Evolutionary conservation across 2,888 invertebrate genomes (phyloP).

Genomic region (Ectropis crepuscularia): DNA sequence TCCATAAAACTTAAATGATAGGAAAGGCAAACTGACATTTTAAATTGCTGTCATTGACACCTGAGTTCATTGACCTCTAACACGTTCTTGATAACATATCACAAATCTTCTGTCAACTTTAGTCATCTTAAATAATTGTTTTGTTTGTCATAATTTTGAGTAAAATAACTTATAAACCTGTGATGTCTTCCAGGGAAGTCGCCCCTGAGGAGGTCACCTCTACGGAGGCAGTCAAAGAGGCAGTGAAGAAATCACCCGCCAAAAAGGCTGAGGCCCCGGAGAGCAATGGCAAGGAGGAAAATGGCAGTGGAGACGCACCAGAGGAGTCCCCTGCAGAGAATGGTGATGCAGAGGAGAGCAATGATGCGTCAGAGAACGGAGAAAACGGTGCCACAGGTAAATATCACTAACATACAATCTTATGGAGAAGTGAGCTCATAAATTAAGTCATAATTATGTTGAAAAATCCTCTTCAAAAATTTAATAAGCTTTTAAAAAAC

Average conservation of each 20-base stretch:
- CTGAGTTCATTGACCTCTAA: constrained; percentile 11
- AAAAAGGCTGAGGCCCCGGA: constrained; percentile 79
- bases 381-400: constrained; percentile 68
- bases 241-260: constrained; percentile 80
- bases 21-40: constrained; percentile 5
- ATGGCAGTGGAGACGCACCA: constrained; percentile 69
- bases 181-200: constrained; percentile 68
- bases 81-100: constrained; percentile 6
- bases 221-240: constrained; percentile 75
- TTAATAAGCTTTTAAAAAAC: no score
- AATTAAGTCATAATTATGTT: no score
- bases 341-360: constrained; percentile 77
- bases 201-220: constrained; percentile 80
- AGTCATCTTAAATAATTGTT: background rate
- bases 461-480: no score
- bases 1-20: no score
- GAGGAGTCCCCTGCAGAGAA: constrained; percentile 73
- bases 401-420: constrained; percentile 5
- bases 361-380: constrained; percentile 78
- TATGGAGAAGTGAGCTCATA: no score
- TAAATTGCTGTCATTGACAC: constrained; percentile 21
- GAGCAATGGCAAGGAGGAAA: constrained; percentile 80
- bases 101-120: background rate
- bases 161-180: constrained; percentile 14
- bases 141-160: no score